A percentile compares a stretch with the other conserved stretches of the same genome.
Evolutionary conservation across 2,113 vertebrate genomes (phyloP).

Genomic region (Sula dactylatra): DNA sequence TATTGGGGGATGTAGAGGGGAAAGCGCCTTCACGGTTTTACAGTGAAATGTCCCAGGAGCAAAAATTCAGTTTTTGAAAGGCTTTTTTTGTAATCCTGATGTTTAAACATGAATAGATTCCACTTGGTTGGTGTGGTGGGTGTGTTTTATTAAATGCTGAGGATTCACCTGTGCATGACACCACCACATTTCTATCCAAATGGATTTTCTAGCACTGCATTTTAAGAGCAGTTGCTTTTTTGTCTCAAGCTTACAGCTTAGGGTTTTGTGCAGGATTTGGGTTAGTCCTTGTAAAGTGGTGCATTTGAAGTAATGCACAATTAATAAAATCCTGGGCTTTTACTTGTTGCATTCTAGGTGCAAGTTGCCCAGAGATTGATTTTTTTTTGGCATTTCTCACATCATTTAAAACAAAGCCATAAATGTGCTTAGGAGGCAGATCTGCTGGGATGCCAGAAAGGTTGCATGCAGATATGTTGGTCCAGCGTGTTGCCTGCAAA

Average conservation of each 20-base stretch:
- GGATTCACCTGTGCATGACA: slow-evolving; percentile 2
- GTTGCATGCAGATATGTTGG: rapidly evolving
- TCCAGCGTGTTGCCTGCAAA: background rate
- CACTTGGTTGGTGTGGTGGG: background rate
- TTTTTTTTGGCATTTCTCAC: background rate
- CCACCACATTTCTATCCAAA: background rate
- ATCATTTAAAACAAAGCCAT: slow-evolving; percentile 18
- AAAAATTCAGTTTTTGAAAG: background rate
- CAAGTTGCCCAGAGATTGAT: background rate
- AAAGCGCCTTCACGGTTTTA: background rate
- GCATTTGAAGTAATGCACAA: slow-evolving; percentile 23
- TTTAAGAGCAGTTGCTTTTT: slow-evolving; percentile 59
- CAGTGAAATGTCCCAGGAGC: background rate
- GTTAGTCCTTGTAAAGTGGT: slow-evolving; percentile 30
- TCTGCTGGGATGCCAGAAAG: background rate
- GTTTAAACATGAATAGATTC: slow-evolving; percentile 9
- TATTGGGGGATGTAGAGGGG: background rate
- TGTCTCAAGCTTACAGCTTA: slow-evolving; percentile 48
- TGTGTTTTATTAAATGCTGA: background rate
- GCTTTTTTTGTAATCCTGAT: background rate
- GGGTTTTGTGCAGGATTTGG: slow-evolving; percentile 57
- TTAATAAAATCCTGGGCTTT: slow-evolving; percentile 38
- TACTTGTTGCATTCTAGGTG: background rate
- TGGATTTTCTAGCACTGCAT: background rate
- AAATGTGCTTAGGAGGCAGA: slow-evolving; percentile 9